Base-by-base conservation (phyloP, 1,140 invertebrate species). In the Ctenoplectra terminalis region DNA sequence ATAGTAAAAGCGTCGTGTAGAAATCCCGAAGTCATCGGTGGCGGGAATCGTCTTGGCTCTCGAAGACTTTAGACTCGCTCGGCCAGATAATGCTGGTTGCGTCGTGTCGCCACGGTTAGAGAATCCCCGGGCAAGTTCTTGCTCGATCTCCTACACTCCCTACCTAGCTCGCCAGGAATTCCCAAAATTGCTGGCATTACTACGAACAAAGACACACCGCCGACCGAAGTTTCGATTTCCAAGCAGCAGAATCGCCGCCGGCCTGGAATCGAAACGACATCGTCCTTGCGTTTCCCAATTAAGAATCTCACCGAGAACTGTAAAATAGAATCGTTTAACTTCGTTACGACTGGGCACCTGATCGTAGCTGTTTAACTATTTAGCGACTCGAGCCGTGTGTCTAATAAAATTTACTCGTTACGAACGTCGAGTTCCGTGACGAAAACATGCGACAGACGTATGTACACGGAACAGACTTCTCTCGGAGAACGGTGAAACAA, bases 71-170 rank as follows among this genome's bases (percentile, higher is more conserved):
- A 48, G 85, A 77, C 76, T 78, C 82, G 85, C 84, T 88, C 81
- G 83, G 86, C 87, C 86, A 87, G 90, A 90, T 90, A 90, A 91
- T 90, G 84, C 88, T 64, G 72, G 54, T 61, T 60, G 70, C 82
- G 73, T 81, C 79, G 74, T 66, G 82, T 78, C 40, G 75, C n/a
- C 74, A 52, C 84, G 83, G 79, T 85, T 58, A 80, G 71, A 85
- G 83, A 71, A 54, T 52, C 67, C 74, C 50, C 52, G 76, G 61
- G 31, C 78, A 84, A 83, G 58, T 85, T 87, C 83, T 85, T 85
- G 78, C 72, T 80, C 87, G 83, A 84, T 81, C 82, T 61, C 66
- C 82, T 83, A 71, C 26, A 15, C 48, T 20, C n/a, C 73, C 46
- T 26, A 46, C 50, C 50, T 34, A 29, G 60, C 52, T 77, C 76